Evolutionary conservation across 2,888 invertebrate species (phyloP), one percentile per base, ranked within the genome.

Genomic region (Deilephila porcellus): DNA sequence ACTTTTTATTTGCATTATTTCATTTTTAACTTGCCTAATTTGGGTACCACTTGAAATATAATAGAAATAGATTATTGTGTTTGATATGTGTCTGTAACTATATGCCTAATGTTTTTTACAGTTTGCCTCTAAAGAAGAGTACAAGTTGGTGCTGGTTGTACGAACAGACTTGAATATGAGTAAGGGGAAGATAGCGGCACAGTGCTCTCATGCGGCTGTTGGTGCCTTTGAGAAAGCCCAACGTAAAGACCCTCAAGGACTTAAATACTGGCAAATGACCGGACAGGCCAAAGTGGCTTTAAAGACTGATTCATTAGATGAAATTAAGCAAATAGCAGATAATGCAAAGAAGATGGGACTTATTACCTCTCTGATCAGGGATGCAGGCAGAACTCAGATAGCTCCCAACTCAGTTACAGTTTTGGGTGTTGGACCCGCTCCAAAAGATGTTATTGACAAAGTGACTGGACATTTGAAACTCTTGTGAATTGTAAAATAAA

Each of bases 331-430:
- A 77, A 93, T 99, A 72, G 95, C 96, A 60, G 95, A 95, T 72
- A 94, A 96, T 76, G 98, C 99, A 0, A 96, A 95, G 81, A 92
- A 95, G 52, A 87, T 95, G 75, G 97, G 97, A 52, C 92, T 99
- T 0, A 93, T 97, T 59, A 96, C 97, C 17, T 97, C 97, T 76
- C 87, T 98, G 45, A 97, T 99, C 76, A 95, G 96, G 78, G 99
- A 99, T 93, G 99, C 99, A 5, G 99, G 99, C 2, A 96, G 98
- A 80, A 99, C 99, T 7, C 99, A 99, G 93, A 97, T 99, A 77
- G 97, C 97, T 70, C 96, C 97, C 0, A 98, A 99, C 78, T 97
- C 98, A 14, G 96, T 96, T 83, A 99, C 99, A 74, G 99, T 99
- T 1, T 94, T 99, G 74, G 99, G 98, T 1, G 95, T 99, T 73